A percentile compares a stretch with the other conserved stretches of the same genome.
These are phyloP conservation scores for Microchrysa polita DNA, from an alignment of 2,888 invertebrate genomes.

Conservation along the genomic window DNA sequence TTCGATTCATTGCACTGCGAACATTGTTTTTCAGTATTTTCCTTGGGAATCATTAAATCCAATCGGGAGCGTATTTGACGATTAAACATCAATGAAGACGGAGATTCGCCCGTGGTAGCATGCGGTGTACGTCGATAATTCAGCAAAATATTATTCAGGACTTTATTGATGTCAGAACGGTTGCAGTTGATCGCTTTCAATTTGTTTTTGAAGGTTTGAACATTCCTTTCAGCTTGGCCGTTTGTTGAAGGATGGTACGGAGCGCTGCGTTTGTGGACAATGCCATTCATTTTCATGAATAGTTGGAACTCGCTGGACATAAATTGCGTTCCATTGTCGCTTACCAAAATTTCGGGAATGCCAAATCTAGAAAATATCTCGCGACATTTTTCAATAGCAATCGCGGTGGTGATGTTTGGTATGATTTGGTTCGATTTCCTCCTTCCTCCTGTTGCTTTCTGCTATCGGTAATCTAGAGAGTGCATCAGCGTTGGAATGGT, in stretches of 20 bases:
- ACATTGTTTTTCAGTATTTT: no score
- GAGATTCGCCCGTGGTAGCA: conserved; percentile 48
- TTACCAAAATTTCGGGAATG: conserved; percentile 43
- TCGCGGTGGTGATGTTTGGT: conserved; percentile 11
- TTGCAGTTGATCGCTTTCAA: conserved; percentile 8
- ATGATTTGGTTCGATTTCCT: conserved; percentile 45
- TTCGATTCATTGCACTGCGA: no score
- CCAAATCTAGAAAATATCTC: conserved; percentile 19
- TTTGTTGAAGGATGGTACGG: no score
- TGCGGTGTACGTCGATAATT: neutral
- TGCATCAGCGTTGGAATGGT: conserved; percentile 48
- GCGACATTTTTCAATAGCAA: conserved; percentile 41
- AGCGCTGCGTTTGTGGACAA: no score
- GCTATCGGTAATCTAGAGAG: conserved; percentile 42
- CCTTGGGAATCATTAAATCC: conserved; percentile 47
- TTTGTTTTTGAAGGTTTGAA: conserved; percentile 14
- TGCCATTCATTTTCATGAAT: neutral
- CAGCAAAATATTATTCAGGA: neutral
- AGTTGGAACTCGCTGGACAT: conserved; percentile 41
- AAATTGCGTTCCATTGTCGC: conserved; percentile 48
- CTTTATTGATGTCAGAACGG: neutral
- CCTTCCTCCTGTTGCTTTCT: neutral
- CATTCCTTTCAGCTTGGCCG: no score
- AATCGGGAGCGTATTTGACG: conserved; percentile 50
- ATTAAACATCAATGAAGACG: conserved; percentile 51